Evolutionary conservation across 2,797 vertebrate species (phyloP).

Genomic region (Cercopithecus diana): DNA sequence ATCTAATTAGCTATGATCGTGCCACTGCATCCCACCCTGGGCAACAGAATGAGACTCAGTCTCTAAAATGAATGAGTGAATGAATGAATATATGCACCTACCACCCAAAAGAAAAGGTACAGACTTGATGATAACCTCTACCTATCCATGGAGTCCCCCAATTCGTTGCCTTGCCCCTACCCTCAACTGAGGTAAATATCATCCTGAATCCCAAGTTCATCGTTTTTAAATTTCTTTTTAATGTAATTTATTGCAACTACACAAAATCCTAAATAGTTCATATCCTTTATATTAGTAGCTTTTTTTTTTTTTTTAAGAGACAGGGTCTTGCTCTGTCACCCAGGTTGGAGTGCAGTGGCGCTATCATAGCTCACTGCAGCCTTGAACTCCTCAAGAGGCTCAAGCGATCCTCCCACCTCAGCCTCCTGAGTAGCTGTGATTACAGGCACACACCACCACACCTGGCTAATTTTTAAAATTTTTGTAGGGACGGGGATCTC

Average conservation of each 20-base stretch:
- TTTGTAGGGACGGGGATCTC: not conserved
- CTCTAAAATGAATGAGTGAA: not conserved
- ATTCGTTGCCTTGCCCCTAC: not conserved
- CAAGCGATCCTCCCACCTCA: not conserved
- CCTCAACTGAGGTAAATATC: not conserved
- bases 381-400: not conserved
- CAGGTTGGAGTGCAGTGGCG: not conserved
- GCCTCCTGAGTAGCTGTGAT: not conserved
- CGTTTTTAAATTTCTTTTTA: not conserved
- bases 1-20: not conserved
- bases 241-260: not conserved
- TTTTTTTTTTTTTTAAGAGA: not conserved
- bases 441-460: not conserved
- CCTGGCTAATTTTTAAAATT: not conserved
- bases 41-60: not conserved
- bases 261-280: slow-evolving; percentile 22
- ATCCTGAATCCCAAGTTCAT: not conserved
- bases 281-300: not conserved
- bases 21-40: not conserved
- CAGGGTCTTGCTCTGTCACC: no score
- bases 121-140: not conserved
- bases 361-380: not conserved
- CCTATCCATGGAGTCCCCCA: not conserved
- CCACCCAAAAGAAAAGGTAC: not conserved
- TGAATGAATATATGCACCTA: not conserved